Conservation (phyloP, 2,797 vertebrate species). For the Platalea minor region DNA sequence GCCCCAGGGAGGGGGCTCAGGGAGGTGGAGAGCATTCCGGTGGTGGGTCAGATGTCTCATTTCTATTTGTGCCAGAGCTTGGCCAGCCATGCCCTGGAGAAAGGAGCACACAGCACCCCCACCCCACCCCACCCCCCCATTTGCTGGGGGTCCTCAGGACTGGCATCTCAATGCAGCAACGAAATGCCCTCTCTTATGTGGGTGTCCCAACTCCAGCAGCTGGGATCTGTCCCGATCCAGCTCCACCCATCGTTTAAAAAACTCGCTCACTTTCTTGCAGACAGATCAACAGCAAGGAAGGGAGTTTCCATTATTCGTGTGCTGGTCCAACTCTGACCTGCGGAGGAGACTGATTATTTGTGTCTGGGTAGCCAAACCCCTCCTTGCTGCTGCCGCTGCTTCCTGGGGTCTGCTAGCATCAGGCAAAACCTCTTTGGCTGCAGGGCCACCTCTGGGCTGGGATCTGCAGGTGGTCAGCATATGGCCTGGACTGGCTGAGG, state of each 20-base stretch:
- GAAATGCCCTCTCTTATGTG: background rate
- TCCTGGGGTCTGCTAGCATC: background rate
- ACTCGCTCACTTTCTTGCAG: background rate
- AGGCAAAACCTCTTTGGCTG: background rate
- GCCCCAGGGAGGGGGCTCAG: background rate
- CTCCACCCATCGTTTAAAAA: background rate
- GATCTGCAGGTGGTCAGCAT: background rate
- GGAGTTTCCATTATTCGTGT: background rate
- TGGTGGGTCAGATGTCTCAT: background rate
- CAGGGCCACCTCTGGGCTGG: background rate
- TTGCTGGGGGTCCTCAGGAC: background rate
- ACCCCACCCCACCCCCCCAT: rapidly evolving
- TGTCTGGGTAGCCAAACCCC: background rate
- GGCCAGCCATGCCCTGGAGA: background rate
- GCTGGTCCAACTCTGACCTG: background rate
- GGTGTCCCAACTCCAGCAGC: background rate
- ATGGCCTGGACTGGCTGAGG: background rate
- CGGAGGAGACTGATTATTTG: background rate
- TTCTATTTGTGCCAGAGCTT: background rate
- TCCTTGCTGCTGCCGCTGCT: background rate
- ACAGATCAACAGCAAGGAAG: background rate
- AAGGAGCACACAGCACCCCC: background rate
- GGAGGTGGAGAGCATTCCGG: background rate
- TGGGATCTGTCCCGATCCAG: rapidly evolving
- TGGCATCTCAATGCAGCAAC: background rate